Base-by-base conservation (phyloP, 2,888 invertebrate species). In the Scrobipalpa costella region DNA sequence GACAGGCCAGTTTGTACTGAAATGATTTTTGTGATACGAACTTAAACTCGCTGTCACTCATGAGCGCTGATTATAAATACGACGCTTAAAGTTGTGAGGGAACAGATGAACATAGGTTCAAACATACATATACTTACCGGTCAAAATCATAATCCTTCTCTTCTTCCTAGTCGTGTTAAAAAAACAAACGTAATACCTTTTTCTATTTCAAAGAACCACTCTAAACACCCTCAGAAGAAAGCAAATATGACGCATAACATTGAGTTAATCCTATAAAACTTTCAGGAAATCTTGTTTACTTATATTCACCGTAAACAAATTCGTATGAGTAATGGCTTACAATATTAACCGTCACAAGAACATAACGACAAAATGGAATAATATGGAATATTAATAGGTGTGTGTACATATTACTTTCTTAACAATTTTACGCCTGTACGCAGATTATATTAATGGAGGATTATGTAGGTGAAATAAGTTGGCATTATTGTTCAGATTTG, bases 271-370 rank as follows among this genome's bases (percentile, higher is more conserved):
- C 57, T n/a, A 57, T 8, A 40, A n/a, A 49, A 55, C 17, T 61
- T 62, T 34, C 9, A 61, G 47, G 47, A 19, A 57, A 60, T 44
- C 60, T 47, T 44, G 21, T 60, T 49, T 44, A 47, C 47, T 27
- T 59, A 36, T 33, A 33, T 17, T 17, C 8, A 33, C 33, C 11
- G 11, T 17, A 19, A 15, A 7, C 15, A 33, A 34, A 34, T 13
- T 27, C 9, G 33, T 6, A 34, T 34, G 55, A 55, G 8, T n/a
- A 55, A 55, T 55, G 55, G 55, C 13, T 15, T 33, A 34, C n/a
- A 15, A 8, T 34, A 34, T 34, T 13, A 3, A 33, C 27, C 13
- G 27, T 34, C 27, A 27, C 27, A n/a, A 34, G 34, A 15, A 55
- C 27, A 58, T 19, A 40, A 36, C 17, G 44, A 47, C 47, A 19